These are phyloP conservation scores for Triplophysa siluroides DNA, from an alignment of 2,113 vertebrate species.

Conservation along the genomic window DNA sequence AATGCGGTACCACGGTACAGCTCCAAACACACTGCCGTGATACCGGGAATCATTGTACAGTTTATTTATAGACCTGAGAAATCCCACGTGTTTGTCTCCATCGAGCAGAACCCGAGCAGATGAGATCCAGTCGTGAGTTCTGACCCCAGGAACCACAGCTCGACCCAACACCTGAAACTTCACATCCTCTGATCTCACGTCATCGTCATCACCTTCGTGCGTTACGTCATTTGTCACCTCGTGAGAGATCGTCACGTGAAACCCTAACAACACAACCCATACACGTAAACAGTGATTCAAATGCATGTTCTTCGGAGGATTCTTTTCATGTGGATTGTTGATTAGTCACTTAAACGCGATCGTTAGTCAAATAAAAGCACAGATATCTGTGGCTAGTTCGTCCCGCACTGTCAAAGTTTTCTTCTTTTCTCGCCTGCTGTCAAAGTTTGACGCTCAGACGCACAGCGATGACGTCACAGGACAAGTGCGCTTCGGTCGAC, in stretches of 20 bases:
- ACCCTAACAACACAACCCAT: conserved; percentile 25
- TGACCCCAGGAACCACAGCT: conserved; percentile 78
- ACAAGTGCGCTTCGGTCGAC: no score
- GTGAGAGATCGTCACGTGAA: conserved; percentile 16
- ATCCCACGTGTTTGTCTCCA: conserved; percentile 81
- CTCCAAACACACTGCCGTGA: no score
- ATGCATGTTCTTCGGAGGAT: background rate
- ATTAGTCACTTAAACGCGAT: background rate
- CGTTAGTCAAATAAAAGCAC: background rate
- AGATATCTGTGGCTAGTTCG: background rate
- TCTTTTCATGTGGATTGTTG: background rate
- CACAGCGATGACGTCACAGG: background rate
- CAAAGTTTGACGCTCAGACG: conserved; percentile 1
- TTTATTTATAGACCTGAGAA: conserved; percentile 72
- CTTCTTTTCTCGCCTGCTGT: background rate
- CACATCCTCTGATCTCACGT: conserved; percentile 20
- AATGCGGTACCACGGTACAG: background rate
- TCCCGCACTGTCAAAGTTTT: background rate
- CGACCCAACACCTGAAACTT: conserved; percentile 57
- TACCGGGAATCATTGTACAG: no score
- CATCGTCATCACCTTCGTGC: conserved; percentile 31
- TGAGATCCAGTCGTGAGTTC: conserved; percentile 80
- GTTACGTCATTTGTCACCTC: conserved; percentile 17
- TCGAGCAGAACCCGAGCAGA: conserved; percentile 79
- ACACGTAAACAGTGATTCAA: conserved; percentile 38